Evolutionary conservation across 2,888 invertebrate species (phyloP), one percentile per base, ranked within the genome.

Genomic region (Tachina lurida): DNA sequence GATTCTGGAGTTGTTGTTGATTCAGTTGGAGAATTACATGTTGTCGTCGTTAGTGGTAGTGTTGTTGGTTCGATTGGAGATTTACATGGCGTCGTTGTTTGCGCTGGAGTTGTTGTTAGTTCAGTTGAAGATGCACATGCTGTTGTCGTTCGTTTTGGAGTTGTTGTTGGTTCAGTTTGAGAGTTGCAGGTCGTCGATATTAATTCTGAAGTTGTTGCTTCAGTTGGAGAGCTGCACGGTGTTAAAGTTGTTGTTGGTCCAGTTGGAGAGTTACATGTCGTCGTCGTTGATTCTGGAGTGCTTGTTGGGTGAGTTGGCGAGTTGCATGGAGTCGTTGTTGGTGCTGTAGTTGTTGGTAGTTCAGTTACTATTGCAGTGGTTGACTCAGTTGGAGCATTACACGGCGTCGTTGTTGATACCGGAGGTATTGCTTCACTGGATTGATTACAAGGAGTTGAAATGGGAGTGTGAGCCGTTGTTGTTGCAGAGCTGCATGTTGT

Each of bases 101-200:
- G 13, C 13, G 22, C 9, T 3, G 9, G 17, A 15, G 39, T 41
- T 4, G 60, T 68, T 4, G 52, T 41, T n/a, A 43, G 3, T n/a
- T 43, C 70, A 3, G 54, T 43, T 19, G 70, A 0, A 19, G 74
- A 31, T 10, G 10, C 31, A 8, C 39, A 73, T 13, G n/a, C n/a
- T 45, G 56, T 56, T 7, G 65, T 65, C 10, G 49, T 49, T 76
- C 31, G 1, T 31, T 15, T 2, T 8, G 1, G 17, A 15, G 39
- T 47, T 63, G 65, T 52, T 52, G 43, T 43, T 58, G 65, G 13
- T 45, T 67, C 60, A 31, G 65, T 65, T 43, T 12, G 31, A 39
- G 19, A 41, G 8, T 31, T 74, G 31, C 65, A 39, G 47, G 45
- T 5, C 12, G 41, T 56, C 17, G 56, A 45, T 1, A 31, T 49